Evolutionary conservation across 2,797 vertebrate genomes (phyloP).

Genomic region (Phataginus tetradactyla): DNA sequence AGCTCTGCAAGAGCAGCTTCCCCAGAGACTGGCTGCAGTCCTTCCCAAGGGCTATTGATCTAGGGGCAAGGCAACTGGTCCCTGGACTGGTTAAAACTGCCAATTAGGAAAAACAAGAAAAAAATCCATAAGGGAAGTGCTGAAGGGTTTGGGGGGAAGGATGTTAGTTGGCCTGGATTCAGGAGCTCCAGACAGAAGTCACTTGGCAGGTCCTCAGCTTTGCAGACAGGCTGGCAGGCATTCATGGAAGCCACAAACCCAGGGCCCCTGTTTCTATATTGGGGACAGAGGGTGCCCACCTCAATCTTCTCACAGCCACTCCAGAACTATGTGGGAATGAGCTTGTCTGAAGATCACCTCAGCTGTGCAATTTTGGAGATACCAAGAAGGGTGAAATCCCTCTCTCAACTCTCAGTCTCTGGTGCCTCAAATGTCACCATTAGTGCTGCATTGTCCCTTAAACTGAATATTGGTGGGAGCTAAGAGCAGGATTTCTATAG

Average conservation of each 20-base stretch:
- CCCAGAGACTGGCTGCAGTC: not conserved
- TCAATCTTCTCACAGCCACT: not conserved
- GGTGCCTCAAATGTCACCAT: not conserved
- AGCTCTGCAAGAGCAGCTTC: not conserved
- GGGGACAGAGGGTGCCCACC: not conserved
- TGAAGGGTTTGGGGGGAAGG: not conserved
- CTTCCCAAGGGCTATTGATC: not conserved
- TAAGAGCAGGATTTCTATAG: not conserved
- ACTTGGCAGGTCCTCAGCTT: not conserved
- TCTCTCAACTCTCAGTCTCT: not conserved
- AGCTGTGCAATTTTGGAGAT: not conserved
- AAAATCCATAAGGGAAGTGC: not conserved
- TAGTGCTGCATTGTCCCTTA: not conserved
- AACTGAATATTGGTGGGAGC: not conserved
- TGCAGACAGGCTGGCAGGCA: not conserved
- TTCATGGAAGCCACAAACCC: not conserved
- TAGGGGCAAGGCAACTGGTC: not conserved
- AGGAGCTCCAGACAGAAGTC: not conserved
- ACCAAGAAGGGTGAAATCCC: not conserved
- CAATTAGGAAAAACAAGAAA: not conserved
- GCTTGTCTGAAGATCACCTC: not conserved
- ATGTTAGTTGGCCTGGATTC: not conserved
- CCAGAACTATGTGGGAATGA: not conserved
- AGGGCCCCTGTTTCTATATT: not conserved
- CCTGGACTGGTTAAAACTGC: not conserved